A percentile compares a stretch with the other conserved stretches of the same genome.
These are phyloP conservation scores for Pemphredon lugubris DNA, from an alignment of 2,888 invertebrate species.

Conservation along the genomic window DNA sequence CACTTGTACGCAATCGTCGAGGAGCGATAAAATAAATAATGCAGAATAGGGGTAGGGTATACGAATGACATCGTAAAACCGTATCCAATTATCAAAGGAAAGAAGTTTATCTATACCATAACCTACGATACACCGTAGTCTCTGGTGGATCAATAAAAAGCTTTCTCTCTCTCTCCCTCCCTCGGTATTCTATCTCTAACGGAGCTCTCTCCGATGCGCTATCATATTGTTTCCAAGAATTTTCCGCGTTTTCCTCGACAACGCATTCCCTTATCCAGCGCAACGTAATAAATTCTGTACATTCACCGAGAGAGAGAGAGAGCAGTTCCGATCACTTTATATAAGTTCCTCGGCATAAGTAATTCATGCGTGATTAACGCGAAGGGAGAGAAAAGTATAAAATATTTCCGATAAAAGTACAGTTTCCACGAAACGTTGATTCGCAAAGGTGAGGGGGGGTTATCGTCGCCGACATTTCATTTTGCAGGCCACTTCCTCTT, in stretches of 20 bases:
- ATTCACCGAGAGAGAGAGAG: slow-evolving; percentile 1
- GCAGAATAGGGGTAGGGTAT: slow-evolving; percentile 11
- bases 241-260: slow-evolving; percentile 15
- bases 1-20: slow-evolving; percentile 8
- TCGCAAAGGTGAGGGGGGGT: neutral
- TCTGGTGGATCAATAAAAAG: slow-evolving; percentile 49
- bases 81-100: slow-evolving; percentile 45
- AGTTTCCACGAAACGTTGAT: neutral
- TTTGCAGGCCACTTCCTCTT: neutral
- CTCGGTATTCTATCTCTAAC: slow-evolving; percentile 28
- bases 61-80: slow-evolving; percentile 39
- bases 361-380: slow-evolving; percentile 10
- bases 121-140: slow-evolving; percentile 45
- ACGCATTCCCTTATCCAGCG: slow-evolving; percentile 1
- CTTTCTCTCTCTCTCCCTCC: too few relatives aligned
- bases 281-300: neutral
- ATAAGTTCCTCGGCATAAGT: neutral
- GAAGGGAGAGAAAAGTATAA: neutral
- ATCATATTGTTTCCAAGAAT: slow-evolving; percentile 30
- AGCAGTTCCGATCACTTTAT: neutral
- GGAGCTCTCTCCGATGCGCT: slow-evolving; percentile 18
- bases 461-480: neutral
- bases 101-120: slow-evolving; percentile 44
- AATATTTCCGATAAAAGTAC: neutral
- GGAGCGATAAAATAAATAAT: slow-evolving; percentile 23